Base-by-base conservation (phyloP, 2,888 invertebrate genomes). In the Penaeus monodon region DNA sequence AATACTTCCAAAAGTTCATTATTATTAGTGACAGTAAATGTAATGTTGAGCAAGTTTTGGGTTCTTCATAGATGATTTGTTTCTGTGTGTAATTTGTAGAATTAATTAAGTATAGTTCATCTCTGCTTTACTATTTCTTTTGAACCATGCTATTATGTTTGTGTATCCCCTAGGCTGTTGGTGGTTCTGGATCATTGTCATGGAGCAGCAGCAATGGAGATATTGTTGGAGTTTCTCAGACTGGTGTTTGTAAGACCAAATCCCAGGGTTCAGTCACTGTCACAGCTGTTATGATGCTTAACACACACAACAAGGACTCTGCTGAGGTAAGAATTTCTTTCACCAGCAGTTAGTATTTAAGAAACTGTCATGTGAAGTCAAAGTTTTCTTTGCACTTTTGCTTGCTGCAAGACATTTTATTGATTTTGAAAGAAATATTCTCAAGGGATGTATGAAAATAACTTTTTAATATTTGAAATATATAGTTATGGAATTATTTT, bases 151-250 rank as follows among this genome's bases (percentile, higher is more conserved):
- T 29, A 29, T 27, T 29, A 27, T 17, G 22, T 33, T 27, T 44
- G 0, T 20, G 49, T 24, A 29, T 29, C n/a, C 63, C 49, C 12
- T 65, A 89, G 89, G 89, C 70, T 22, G 57, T 38, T 17, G 90
- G 90, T 64, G 88, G 86, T 10, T 84, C 83, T 77, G 90, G 88
- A 74, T 65, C 85, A 38, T 80, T 87, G 24, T 14, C 80, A 12
- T 88, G 88, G 90, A 88, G 84, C 74, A 86, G 83, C 68, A 88
- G 63, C 70, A 81, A 86, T 63, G 27, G 57, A 33, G 85, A 87
- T 57, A 66, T 90, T 10, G 87, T 81, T 57, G 64, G 80, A 63
- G 90, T 90, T 44, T 81, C 84, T 24, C 84, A 82, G 70, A 73
- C 70, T 38, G 90, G 90, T 22, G 74, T 79, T 10, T 87, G 86